Evolutionary conservation across 2,797 vertebrate genomes (phyloP).

Genomic region (Numenius phaeopus): DNA sequence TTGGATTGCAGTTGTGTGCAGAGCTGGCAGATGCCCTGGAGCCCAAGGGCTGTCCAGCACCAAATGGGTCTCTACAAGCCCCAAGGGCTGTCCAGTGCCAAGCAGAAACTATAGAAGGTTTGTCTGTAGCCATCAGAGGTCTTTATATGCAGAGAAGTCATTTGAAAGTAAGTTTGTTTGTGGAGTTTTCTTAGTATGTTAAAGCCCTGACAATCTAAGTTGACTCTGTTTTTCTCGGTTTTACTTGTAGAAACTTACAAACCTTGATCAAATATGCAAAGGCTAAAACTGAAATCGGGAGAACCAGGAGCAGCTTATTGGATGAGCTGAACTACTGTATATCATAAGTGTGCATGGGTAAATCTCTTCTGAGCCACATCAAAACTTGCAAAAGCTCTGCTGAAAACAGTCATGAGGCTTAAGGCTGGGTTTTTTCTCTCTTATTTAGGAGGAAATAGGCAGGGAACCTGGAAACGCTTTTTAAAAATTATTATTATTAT

Average conservation of each 20-base stretch:
- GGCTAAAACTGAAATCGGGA: background rate
- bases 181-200: fast-evolving
- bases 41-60: background rate
- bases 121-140: background rate
- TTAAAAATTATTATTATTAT: background rate
- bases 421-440: fast-evolving
- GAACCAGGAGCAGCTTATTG: background rate
- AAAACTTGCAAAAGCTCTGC: background rate
- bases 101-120: background rate
- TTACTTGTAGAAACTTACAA: background rate
- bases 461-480: background rate
- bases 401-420: background rate
- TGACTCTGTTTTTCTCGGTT: background rate
- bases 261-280: background rate
- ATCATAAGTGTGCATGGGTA: fast-evolving
- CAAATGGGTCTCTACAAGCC: background rate
- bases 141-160: background rate
- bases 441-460: background rate
- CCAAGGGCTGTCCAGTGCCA: background rate
- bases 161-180: background rate
- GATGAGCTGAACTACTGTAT: background rate
- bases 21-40: background rate
- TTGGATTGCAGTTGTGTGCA: background rate
- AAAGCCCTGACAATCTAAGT: background rate
- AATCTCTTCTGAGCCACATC: background rate